Percentiles rank a stretch among this genome's conserved stretches.
phyloP scores from a whole-genome alignment of 2,888 invertebrate genomes.

The Drosophila cracens region DNA sequence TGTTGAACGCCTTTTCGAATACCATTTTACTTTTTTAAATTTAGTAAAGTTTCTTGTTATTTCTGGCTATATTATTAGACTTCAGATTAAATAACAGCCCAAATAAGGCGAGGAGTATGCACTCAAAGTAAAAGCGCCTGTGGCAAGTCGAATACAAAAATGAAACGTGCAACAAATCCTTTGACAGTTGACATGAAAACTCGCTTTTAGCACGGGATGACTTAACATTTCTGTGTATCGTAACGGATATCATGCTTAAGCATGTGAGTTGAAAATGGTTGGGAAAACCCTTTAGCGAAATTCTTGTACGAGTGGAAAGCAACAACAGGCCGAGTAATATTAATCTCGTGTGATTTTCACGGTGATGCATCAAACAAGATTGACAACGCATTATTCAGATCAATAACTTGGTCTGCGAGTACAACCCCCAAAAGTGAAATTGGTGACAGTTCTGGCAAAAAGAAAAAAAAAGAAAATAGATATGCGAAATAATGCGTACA shows the following conservation, averaged over 20 bases:
- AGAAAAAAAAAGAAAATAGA: neutral
- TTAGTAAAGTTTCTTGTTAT: neutral
- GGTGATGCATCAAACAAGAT: constrained; percentile 75
- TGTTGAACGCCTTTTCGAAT: neutral
- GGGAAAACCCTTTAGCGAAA: constrained; percentile 48
- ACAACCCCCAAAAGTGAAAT: constrained; percentile 58
- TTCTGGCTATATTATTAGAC: neutral
- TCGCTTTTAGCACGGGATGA: constrained; percentile 65
- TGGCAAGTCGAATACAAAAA: constrained; percentile 19
- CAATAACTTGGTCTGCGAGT: constrained; percentile 57
- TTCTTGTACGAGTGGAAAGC: constrained; percentile 9
- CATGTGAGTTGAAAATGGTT: constrained; percentile 24
- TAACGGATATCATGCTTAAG: constrained; percentile 18
- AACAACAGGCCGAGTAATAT: constrained; percentile 56
- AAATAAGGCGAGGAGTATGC: neutral
- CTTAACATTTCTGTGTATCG: constrained; percentile 15
- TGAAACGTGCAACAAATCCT: constrained; percentile 62
- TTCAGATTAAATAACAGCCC: constrained; percentile 1
- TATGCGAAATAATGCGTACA: constrained; percentile 54
- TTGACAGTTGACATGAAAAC: constrained; percentile 78
- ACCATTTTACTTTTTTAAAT: neutral
- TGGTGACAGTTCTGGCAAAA: constrained; percentile 63
- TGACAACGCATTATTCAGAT: constrained; percentile 74
- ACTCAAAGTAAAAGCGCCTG: constrained; percentile 11
- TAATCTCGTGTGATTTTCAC: constrained; percentile 53